Conservation (phyloP, 2,797 vertebrate genomes). For the Anguilla anguilla region DNA sequence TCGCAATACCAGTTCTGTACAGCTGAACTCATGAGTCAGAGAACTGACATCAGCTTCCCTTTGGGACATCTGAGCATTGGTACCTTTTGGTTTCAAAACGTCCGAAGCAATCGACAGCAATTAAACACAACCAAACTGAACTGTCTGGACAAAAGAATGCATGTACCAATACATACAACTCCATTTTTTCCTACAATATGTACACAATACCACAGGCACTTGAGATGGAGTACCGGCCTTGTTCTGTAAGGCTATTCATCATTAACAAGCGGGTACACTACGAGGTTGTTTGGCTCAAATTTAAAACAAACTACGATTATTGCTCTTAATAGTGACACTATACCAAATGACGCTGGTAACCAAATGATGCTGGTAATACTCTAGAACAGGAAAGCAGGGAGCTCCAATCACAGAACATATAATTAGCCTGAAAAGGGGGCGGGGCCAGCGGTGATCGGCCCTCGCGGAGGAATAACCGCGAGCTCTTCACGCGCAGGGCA, state of each 20-base stretch:
- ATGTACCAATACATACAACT: not conserved
- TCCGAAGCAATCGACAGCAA: not conserved
- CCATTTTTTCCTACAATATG: not conserved
- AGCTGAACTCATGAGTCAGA: not conserved
- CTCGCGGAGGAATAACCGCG: conserved; percentile 19
- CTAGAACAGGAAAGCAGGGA: not conserved
- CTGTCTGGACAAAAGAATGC: not conserved
- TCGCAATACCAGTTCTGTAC: not conserved
- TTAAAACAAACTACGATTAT: not conserved
- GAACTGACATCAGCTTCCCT: not conserved
- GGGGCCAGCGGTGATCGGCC: not conserved
- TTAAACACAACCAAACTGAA: not conserved
- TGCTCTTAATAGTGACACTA: not conserved
- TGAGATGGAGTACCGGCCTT: not conserved
- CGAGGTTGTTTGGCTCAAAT: conserved; percentile 6
- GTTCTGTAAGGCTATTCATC: not conserved
- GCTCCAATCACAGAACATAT: not conserved
- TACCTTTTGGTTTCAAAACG: not conserved
- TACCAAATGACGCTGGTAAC: not conserved
- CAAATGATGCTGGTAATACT: not conserved
- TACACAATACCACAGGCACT: not conserved
- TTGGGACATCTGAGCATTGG: not conserved
- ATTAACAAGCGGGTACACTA: not conserved
- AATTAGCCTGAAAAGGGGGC: not conserved
- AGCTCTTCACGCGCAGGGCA: conserved; percentile 23